phyloP scores from a whole-genome alignment of 2,113 vertebrate genomes.

The Smithornis capensis region DNA sequence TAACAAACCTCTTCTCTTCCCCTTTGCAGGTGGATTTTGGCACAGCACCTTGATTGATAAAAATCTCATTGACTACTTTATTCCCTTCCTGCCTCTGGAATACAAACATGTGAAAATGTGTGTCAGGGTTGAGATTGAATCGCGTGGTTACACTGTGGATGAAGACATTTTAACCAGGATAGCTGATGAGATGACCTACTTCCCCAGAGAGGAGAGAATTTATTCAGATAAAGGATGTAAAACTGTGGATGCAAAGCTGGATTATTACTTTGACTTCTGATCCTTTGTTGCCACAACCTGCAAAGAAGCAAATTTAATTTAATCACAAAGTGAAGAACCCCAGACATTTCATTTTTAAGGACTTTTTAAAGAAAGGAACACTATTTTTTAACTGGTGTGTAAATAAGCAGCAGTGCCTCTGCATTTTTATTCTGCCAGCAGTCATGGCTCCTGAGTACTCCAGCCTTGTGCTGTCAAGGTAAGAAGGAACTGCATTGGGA shows the following conservation, averaged over 20 bases:
- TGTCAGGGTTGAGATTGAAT: conserved; percentile 77
- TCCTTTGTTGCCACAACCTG: background rate
- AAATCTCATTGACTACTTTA: conserved; percentile 92
- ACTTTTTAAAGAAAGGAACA: background rate
- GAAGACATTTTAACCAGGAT: conserved; percentile 72
- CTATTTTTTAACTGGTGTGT: background rate
- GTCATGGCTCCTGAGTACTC: background rate
- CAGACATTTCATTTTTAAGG: conserved; percentile 23
- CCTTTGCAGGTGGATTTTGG: conserved; percentile 87
- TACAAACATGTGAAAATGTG: conserved; percentile 90
- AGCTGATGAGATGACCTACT: conserved; percentile 86
- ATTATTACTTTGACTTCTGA: conserved; percentile 82
- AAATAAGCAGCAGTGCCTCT: background rate
- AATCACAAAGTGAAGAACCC: background rate
- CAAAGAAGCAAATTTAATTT: conserved; percentile 11
- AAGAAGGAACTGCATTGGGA: background rate
- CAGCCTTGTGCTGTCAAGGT: background rate
- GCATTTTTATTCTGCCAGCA: background rate
- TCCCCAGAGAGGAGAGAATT: conserved; percentile 86
- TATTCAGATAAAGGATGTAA: conserved; percentile 95
- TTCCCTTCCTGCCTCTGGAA: conserved; percentile 94
- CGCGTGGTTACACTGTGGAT: conserved; percentile 57
- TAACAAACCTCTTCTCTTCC: background rate
- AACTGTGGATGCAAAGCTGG: conserved; percentile 87
- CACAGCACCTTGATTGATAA: conserved; percentile 91